These are phyloP conservation scores for Drosophila azteca DNA, from an alignment of 1,140 invertebrate species.

Conservation along the genomic window DNA sequence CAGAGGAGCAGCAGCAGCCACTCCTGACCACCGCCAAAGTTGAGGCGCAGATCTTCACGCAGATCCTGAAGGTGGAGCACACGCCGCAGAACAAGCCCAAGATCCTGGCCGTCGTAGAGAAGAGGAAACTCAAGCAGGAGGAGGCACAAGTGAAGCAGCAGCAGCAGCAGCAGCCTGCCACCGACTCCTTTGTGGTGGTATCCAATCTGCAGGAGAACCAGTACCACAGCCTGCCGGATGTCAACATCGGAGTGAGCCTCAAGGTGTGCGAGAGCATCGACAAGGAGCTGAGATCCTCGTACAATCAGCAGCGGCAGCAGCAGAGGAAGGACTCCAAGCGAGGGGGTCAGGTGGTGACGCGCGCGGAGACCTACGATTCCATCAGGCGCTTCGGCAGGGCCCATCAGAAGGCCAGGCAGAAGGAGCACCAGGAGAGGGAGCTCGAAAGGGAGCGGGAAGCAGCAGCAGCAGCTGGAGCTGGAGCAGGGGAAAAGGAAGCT, in stretches of 20 bases:
- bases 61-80: constrained; percentile 69
- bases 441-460: constrained; percentile 44
- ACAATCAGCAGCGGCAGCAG: constrained; percentile 74
- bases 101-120: constrained; percentile 72
- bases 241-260: constrained; percentile 87
- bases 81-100: constrained; percentile 72
- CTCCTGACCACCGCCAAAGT: constrained; percentile 27
- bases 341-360: constrained; percentile 52
- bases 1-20: constrained; percentile 22
- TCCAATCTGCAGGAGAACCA: constrained; percentile 85
- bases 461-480: constrained; percentile 16
- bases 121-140: constrained; percentile 57
- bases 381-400: constrained; percentile 78
- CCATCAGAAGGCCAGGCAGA: constrained; percentile 71
- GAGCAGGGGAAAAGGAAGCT: constrained; percentile 13
- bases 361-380: constrained; percentile 79
- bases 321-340: constrained; percentile 69
- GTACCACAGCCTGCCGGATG: constrained; percentile 88
- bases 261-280: constrained; percentile 88
- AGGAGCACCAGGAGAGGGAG: constrained; percentile 64
- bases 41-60: constrained; percentile 62
- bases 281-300: constrained; percentile 86
- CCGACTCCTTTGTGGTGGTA: constrained; percentile 53
- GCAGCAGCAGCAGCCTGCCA: constrained; percentile 49
- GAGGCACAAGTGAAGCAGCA: constrained; percentile 13